Conservation (phyloP, 2,888 invertebrate genomes). For the Tricholauxania praeusta region DNA sequence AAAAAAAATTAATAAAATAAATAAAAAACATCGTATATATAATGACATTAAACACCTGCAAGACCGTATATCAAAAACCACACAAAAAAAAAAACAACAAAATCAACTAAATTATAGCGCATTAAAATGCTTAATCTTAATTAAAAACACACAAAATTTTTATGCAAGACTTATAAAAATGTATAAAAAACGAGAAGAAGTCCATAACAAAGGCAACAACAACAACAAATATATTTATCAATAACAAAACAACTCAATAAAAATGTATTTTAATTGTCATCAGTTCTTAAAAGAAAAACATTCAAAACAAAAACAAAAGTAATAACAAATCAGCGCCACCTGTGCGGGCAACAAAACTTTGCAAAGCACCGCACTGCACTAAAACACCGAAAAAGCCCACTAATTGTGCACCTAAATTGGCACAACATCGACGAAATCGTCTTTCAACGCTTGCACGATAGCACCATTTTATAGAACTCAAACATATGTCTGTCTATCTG, state of each 20-base stretch:
- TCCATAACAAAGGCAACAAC: conserved; percentile 44
- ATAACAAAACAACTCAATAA: conserved; percentile 40
- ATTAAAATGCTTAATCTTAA: too few species aligned
- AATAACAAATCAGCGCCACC: conserved; percentile 35
- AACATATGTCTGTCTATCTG: too few species aligned
- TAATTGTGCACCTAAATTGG: neutral
- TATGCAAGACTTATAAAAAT: conserved; percentile 27
- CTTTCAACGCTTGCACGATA: neutral
- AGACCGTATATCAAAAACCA: too few species aligned
- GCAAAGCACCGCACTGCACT: neutral
- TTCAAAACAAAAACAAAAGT: too few species aligned
- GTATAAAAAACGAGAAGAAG: conserved; percentile 52
- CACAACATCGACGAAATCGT: too few species aligned
- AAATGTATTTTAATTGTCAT: neutral
- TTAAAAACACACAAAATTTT: too few species aligned
- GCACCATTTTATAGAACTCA: neutral
- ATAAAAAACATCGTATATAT: too few species aligned
- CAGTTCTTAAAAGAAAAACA: conserved; percentile 2
- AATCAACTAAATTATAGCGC: too few species aligned
- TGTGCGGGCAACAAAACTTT: conserved; percentile 27
- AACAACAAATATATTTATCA: conserved; percentile 36
- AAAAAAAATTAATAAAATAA: too few species aligned
- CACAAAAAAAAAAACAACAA: too few species aligned
- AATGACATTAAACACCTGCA: too few species aligned
- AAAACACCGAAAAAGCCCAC: neutral